A percentile compares a stretch with the other conserved stretches of the same genome.
These are phyloP conservation scores for Caenorhabditis briggsae DNA, from an alignment of 1,140 invertebrate genomes.

Conservation along the genomic window DNA sequence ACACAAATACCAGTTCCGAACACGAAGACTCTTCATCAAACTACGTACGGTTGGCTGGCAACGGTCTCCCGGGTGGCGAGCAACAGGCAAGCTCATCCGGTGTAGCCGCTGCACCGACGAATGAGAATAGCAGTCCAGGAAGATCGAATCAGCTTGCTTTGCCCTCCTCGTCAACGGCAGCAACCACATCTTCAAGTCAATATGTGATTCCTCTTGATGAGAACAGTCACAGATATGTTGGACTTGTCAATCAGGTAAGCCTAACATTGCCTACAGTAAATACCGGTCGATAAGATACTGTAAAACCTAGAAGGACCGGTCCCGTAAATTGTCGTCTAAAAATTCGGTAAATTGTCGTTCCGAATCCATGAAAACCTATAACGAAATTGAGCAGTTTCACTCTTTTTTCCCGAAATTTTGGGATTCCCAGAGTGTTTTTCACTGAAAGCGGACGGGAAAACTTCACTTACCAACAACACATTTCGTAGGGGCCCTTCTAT, in stretches of 20 bases:
- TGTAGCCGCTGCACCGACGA: neutral
- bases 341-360: no score
- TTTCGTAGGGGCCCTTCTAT: no score
- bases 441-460: no score
- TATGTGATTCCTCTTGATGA: conserved; percentile 68
- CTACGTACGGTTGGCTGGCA: conserved; percentile 2
- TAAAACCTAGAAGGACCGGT: no score
- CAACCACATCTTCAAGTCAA: neutral
- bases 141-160: neutral
- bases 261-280: no score
- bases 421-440: no score
- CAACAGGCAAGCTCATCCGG: conserved; percentile 10
- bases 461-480: no score
- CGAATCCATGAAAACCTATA: no score
- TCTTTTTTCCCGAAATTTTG: no score
- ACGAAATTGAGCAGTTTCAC: no score
- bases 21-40: neutral
- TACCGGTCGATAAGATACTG: no score
- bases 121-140: neutral
- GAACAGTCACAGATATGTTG: conserved; percentile 82
- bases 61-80: conserved; percentile 24
- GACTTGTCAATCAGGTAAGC: conserved; percentile 87
- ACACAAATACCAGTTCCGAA: neutral
- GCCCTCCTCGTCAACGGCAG: neutral
- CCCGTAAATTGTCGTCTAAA: no score